phyloP scores from a whole-genome alignment of 2,888 invertebrate species.

The Drosophila austrosaltans region DNA sequence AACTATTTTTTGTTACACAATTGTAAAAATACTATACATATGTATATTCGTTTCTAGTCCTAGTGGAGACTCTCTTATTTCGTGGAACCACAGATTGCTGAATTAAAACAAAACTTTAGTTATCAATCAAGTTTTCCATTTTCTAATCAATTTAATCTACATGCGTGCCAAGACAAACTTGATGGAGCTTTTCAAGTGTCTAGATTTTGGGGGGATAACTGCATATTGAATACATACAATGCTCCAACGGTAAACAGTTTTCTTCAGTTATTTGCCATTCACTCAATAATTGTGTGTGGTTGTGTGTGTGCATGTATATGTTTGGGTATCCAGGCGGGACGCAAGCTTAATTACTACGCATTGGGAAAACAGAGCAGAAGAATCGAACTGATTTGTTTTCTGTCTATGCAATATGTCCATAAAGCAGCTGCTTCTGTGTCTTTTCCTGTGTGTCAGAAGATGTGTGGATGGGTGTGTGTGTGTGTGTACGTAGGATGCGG shows the following conservation, averaged over 20 bases:
- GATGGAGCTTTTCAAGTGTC: constrained; percentile 59
- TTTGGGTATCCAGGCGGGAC: neutral
- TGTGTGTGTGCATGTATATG: neutral
- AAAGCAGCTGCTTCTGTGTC: constrained; percentile 44
- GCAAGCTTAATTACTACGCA: constrained; percentile 44
- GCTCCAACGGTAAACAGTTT: constrained; percentile 25
- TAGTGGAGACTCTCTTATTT: neutral
- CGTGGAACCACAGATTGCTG: neutral
- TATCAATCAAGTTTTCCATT: constrained; percentile 3
- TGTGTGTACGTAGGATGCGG: constrained; percentile 55
- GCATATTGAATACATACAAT: constrained; percentile 12
- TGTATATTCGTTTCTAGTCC: neutral
- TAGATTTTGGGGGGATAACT: constrained; percentile 41
- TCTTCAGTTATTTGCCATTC: constrained; percentile 38
- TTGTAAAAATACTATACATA: neutral
- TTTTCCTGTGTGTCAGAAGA: constrained; percentile 2
- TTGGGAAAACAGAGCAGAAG: constrained; percentile 17
- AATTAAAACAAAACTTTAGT: neutral
- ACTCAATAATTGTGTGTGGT: constrained; percentile 27
- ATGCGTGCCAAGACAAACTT: constrained; percentile 57
- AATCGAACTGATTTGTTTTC: constrained; percentile 54
- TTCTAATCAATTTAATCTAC: constrained; percentile 27
- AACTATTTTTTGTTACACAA: neutral
- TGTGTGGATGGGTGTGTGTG: constrained; percentile 22
- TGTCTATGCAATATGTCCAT: constrained; percentile 55